Percentiles rank a stretch among this genome's conserved stretches.
Evolutionary conservation across 2,888 invertebrate species (phyloP).

Genomic region (Theodoxus fluviatilis): DNA sequence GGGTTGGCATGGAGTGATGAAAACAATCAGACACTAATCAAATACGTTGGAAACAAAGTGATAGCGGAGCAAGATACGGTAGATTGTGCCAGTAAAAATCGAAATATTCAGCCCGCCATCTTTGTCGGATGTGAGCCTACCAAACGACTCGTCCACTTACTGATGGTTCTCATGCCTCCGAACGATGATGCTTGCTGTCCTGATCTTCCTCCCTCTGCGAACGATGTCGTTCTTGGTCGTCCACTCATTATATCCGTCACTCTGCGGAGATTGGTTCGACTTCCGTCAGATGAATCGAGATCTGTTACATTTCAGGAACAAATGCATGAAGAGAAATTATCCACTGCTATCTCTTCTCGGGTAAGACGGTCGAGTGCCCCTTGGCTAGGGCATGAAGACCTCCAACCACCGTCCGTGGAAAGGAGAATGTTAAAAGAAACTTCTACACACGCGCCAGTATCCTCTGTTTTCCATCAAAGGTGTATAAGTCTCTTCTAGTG

Average conservation of each 20-base stretch:
- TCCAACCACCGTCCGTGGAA: neutral
- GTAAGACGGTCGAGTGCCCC: conserved; percentile 18
- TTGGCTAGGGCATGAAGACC: conserved; percentile 21
- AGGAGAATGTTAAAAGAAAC: neutral
- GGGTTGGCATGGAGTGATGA: no score
- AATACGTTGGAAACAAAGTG: no score
- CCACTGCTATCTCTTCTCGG: conserved; percentile 26
- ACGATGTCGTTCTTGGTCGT: conserved; percentile 60
- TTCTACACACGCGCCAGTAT: no score
- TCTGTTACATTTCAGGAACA: conserved; percentile 37
- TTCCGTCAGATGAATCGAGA: conserved; percentile 27
- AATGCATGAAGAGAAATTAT: conserved; percentile 22
- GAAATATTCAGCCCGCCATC: no score
- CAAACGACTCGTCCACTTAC: conserved; percentile 46
- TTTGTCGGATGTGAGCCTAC: conserved; percentile 36
- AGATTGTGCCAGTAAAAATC: no score
- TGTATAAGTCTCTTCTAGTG: no score
- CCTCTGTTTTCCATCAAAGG: no score
- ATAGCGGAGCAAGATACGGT: no score
- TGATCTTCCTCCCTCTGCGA: conserved; percentile 60
- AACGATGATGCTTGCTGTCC: conserved; percentile 53
- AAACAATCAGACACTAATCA: no score
- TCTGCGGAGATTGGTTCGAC: conserved; percentile 26
- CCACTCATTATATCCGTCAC: conserved; percentile 52
- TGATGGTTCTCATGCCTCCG: conserved; percentile 58